These are phyloP conservation scores for Torymus tubicola DNA, from an alignment of 2,888 invertebrate genomes.

Conservation along the genomic window DNA sequence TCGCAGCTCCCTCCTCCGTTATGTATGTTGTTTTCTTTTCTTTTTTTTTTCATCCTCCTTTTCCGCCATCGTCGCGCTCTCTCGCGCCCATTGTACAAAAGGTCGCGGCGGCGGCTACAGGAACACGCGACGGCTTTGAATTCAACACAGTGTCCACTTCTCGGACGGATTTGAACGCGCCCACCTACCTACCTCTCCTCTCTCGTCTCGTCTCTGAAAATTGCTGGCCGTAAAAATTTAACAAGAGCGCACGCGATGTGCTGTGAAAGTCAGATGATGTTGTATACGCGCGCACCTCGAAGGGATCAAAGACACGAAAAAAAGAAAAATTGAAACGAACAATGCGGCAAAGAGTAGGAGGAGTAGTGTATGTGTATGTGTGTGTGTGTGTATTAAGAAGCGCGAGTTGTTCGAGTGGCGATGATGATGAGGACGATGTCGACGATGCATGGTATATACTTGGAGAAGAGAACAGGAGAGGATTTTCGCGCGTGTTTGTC, in stretches of 20 bases:
- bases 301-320: conserved; percentile 14
- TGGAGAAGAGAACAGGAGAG: no score
- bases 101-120: not conserved
- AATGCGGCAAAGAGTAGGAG: not conserved
- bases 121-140: conserved; percentile 14
- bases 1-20: not conserved
- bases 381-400: not conserved
- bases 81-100: not conserved
- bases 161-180: not conserved
- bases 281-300: no score
- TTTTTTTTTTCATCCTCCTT: not conserved
- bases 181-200: not conserved
- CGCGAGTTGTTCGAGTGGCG: no score
- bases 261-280: not conserved
- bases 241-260: conserved; percentile 60
- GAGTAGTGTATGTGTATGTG: not conserved
- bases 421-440: no score
- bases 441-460: no score
- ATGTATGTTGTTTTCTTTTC: not conserved
- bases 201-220: conserved; percentile 28
- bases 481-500: no score
- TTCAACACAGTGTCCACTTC: conserved; percentile 31
- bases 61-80: no score
- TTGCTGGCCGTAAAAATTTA: conserved; percentile 67
- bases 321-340: conserved; percentile 8